A percentile compares a stretch with the other conserved stretches of the same genome.
Conservation (phyloP, 2,113 vertebrate genomes). For the Malaclemys terrapin region DNA sequence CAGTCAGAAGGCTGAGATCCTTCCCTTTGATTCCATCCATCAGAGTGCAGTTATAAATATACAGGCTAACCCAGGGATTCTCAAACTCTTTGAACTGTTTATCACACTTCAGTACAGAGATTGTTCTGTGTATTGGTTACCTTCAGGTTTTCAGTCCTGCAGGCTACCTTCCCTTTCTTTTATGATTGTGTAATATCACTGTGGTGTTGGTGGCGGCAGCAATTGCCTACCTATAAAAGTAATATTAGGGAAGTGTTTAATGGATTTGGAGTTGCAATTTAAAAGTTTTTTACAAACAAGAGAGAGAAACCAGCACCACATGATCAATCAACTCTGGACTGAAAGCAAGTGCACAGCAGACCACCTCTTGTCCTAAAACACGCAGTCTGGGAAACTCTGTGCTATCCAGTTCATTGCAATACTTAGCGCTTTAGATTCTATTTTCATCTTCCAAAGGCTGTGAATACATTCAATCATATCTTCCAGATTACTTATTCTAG, state of each 20-base stretch:
- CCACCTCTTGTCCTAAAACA: background rate
- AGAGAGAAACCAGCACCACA: rapidly evolving
- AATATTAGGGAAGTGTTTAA: background rate
- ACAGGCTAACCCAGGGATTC: background rate
- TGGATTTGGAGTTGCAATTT: rapidly evolving
- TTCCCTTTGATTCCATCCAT: background rate
- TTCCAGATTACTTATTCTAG: background rate
- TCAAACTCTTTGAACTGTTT: background rate
- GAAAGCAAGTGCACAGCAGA: background rate
- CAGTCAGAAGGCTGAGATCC: background rate
- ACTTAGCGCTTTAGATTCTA: background rate
- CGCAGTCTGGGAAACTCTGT: background rate
- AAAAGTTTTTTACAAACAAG: background rate
- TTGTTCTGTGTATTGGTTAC: background rate
- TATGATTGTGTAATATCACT: rapidly evolving
- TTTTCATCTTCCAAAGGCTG: background rate
- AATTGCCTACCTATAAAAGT: rapidly evolving
- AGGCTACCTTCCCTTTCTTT: rapidly evolving
- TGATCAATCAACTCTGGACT: background rate
- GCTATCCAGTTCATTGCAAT: background rate
- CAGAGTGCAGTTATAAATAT: background rate
- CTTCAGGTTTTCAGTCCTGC: background rate
- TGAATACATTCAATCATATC: background rate
- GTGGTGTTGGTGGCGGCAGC: rapidly evolving
- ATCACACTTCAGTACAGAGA: background rate